phyloP scores from a whole-genome alignment of 2,797 vertebrate species.

The Gadopsis bispinosus region DNA sequence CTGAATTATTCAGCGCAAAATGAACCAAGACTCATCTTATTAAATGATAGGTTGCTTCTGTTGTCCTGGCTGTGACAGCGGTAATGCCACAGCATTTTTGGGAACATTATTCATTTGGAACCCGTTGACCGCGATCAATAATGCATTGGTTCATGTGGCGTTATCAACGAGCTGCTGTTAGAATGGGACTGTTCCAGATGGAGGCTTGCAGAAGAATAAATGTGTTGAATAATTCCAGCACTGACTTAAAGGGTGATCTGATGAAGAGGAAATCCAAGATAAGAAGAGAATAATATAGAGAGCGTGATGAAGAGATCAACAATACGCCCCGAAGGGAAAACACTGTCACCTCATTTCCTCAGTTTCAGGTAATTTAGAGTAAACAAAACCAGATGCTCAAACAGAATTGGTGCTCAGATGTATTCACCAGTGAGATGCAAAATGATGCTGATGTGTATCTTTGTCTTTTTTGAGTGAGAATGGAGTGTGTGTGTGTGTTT shows the following conservation, averaged over 20 bases:
- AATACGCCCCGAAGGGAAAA: constrained; percentile 17
- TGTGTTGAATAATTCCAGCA: constrained; percentile 53
- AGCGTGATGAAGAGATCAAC: constrained; percentile 52
- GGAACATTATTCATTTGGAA: constrained; percentile 69
- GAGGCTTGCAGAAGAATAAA: constrained; percentile 32
- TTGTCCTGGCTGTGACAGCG: constrained; percentile 12
- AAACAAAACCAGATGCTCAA: constrained; percentile 71
- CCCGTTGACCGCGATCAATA: constrained; percentile 70
- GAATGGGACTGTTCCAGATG: constrained; percentile 24
- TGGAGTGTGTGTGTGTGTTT: no score
- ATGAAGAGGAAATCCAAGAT: constrained; percentile 24
- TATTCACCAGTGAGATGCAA: constrained; percentile 39
- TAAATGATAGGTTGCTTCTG: constrained; percentile 42
- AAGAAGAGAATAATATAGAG: constrained; percentile 23
- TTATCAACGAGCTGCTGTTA: constrained; percentile 28
- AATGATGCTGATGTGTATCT: constrained; percentile 6
- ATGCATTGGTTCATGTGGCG: constrained; percentile 41
- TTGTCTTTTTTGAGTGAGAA: neutral
- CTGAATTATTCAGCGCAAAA: constrained; percentile 54
- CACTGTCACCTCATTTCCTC: constrained; percentile 47
- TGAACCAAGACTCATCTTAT: constrained; percentile 46
- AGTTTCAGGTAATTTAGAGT: constrained; percentile 54
- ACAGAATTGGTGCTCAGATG: constrained; percentile 25
- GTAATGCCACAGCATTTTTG: constrained; percentile 43
- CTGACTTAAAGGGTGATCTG: constrained; percentile 50